Base-by-base conservation (phyloP, 2,113 vertebrate species). In the Ophthalmolycus amberensis region DNA sequence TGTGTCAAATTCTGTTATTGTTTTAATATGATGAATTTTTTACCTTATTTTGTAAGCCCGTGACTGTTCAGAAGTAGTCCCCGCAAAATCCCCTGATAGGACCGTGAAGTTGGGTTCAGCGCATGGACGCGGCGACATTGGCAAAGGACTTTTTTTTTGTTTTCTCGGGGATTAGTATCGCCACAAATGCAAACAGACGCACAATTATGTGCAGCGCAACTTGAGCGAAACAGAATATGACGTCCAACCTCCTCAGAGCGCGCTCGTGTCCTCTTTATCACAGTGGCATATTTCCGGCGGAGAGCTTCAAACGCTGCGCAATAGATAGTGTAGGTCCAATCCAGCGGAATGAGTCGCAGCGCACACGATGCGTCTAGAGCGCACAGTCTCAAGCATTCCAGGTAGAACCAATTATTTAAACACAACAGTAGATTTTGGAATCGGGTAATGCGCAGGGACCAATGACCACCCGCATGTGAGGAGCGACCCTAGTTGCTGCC, bases 21-120 rank as follows among this genome's bases (percentile, higher is more conserved):
- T 38, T 15, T 58, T 38, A 25, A 25, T 10, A 22, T 50, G 22
- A 40, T 14, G 27, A 6, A 2, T 58, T 9, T 5, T 69, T 84
- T 93, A 94, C 93, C 92, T 91, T 85, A 65, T 84, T 88, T 59
- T 79, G 78, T 75, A 86, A 85, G 89, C 87, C 84, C 84, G 63
- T 75, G 11, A 54, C 67, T 83, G 79, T 44, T 77, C 46, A 34
- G 69, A 82, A 88, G 73, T 15, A 83, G 54, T 86, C 70, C 82
- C 80, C 77, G 77, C 66, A 79, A 87, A 88, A 90, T 85, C 85
- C 77, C 63, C 52, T 38, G 78, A 71, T 6, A 46, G 70, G 72
- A 82, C 60, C 9, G 84, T 72, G 34, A 89, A 93, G 82, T 86
- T 88, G 69, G 12, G 65, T 9, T 73, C 54, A 2, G 75, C 69